These are phyloP conservation scores for Hyles vespertilio DNA, from an alignment of 1,140 invertebrate species.

Conservation along the genomic window DNA sequence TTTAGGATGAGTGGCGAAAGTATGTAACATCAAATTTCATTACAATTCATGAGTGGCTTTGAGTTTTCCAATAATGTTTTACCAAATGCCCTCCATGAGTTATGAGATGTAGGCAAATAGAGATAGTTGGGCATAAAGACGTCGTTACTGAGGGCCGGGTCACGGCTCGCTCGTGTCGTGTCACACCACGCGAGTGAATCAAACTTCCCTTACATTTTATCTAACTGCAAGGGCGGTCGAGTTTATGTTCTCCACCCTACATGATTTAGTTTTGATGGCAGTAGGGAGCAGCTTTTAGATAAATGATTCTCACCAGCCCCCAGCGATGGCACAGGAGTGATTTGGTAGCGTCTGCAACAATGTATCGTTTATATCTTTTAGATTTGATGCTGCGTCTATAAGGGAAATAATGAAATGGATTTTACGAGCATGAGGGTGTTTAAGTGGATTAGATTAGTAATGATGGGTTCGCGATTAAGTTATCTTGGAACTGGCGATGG, in stretches of 20 bases:
- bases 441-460: conserved; percentile 57
- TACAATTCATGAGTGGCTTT: conserved; percentile 13
- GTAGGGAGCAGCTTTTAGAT: conserved; percentile 66
- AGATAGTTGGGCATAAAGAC: conserved; percentile 52
- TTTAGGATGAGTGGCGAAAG: not conserved
- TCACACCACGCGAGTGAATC: conserved; percentile 60
- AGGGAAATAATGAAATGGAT: conserved; percentile 57
- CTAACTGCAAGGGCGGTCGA: conserved; percentile 66
- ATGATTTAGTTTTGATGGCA: conserved; percentile 73
- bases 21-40: conserved; percentile 3
- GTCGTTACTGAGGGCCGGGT: conserved; percentile 43
- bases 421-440: conserved; percentile 32
- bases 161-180: conserved; percentile 26
- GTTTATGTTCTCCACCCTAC: conserved; percentile 65
- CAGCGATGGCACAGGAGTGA: conserved; percentile 22
- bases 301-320: conserved; percentile 54
- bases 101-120: conserved; percentile 59
- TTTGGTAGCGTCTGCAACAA: conserved; percentile 53
- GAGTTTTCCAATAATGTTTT: conserved; percentile 50
- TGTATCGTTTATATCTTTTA: conserved; percentile 45
- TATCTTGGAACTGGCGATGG: too few species aligned
- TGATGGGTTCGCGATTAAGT: conserved; percentile 2
- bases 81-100: conserved; percentile 48
- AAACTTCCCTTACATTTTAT: conserved; percentile 70
- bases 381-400: conserved; percentile 46